Base-by-base conservation (phyloP, 2,113 vertebrate genomes). In the Heterochromis multidens region DNA sequence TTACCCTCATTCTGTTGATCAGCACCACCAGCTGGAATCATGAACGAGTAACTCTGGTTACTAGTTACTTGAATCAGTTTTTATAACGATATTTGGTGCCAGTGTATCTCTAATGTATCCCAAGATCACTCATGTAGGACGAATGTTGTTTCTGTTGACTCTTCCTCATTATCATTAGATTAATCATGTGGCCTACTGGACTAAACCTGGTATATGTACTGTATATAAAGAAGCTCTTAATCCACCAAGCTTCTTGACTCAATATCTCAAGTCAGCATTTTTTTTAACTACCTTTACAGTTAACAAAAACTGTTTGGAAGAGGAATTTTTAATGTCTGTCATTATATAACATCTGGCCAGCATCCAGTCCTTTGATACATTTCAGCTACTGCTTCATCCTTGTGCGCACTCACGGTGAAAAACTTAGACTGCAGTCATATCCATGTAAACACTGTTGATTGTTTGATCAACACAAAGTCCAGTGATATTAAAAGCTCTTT, bases 401-500 rank as follows among this genome's bases (percentile, higher is more conserved):
- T 31, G 1, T 54, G 70, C n/a, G 70, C 43, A 37, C 78, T 70
- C 60, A 8, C 6, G 13, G 23, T 31, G 21, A 16, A 13, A 72
- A 76, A 79, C 52, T 27, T 60, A 58, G 60, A 27, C 85, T n/a
- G 81, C 57, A 58, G 46, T 72, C 65, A 35, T 62, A 80, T 63
- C 63, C 31, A 17, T 33, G 67, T 79, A 61, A 85, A 85, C 89
- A 86, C 33, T 16, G 80, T 54, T 88, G 85, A 83, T 82, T 77
- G 82, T 88, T 88, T 85, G 86, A 87, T 80, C 76, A 72, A 87
- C 78, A 90, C 86, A 89, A 89, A 91, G 85, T 91, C 89, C 90
- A n/a, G 85, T 76, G 90, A 91, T 85, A 90, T 89, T 87, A 87
- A 87, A 89, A 84, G 77, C 86, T 86, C 31, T 82, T 52, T 85